A percentile compares a stretch with the other conserved stretches of the same genome.
phyloP scores from a whole-genome alignment of 2,797 vertebrate genomes.

The Hypotaenidia philippensis region DNA sequence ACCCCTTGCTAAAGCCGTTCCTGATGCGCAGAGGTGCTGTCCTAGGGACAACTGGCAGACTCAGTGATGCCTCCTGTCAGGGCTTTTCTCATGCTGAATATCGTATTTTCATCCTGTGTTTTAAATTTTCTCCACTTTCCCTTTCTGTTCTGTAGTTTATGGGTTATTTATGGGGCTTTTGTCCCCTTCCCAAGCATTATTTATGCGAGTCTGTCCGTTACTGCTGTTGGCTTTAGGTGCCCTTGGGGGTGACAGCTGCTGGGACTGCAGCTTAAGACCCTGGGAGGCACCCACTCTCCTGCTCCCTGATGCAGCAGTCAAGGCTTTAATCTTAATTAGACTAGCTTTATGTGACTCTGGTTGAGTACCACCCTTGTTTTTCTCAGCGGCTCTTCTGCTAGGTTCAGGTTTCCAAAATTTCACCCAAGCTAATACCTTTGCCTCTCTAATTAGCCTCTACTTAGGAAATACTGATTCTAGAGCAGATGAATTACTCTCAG shows the following conservation, averaged over 20 bases:
- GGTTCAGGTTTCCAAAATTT: not conserved
- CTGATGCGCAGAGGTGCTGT: not conserved
- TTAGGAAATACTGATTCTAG: not conserved
- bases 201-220: not conserved
- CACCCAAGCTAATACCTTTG: not conserved
- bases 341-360: not conserved
- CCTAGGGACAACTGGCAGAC: not conserved
- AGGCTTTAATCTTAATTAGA: not conserved
- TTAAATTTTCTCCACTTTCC: not conserved
- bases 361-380: fast-evolving
- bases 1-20: not conserved
- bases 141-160: not conserved
- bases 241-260: not conserved
- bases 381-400: not conserved
- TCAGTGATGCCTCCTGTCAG: not conserved
- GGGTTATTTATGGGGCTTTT: not conserved
- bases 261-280: not conserved
- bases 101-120: fast-evolving
- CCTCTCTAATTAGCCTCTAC: not conserved
- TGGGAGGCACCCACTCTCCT: fast-evolving
- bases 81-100: not conserved
- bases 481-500: not conserved
- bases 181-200: fast-evolving
- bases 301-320: not conserved
- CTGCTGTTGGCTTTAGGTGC: not conserved